Percentiles rank a stretch among this genome's conserved stretches.
phyloP scores from a whole-genome alignment of 2,113 vertebrate genomes.

The Psilopogon haemacephalus region DNA sequence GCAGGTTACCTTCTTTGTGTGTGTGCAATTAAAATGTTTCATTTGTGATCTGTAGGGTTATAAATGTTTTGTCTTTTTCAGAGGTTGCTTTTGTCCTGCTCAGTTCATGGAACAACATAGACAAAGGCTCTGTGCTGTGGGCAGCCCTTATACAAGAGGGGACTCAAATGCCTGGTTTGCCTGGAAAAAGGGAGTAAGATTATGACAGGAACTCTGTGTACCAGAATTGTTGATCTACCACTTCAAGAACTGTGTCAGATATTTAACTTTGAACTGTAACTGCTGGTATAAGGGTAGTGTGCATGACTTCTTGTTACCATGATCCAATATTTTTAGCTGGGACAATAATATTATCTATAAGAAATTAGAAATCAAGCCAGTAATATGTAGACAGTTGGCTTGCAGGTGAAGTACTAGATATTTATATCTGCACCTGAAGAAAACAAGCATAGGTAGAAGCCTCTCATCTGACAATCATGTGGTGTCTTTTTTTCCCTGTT shows the following conservation, averaged over 20 bases:
- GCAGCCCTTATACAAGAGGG: background rate
- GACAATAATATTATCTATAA: background rate
- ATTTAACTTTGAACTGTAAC: background rate
- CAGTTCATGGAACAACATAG: background rate
- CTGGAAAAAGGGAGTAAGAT: background rate
- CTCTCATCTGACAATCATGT: background rate
- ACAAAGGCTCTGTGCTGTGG: background rate
- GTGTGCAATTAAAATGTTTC: background rate
- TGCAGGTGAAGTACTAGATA: background rate
- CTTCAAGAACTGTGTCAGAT: background rate
- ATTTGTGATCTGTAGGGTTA: background rate
- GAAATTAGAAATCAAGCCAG: background rate
- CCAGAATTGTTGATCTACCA: background rate
- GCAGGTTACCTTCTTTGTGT: background rate
- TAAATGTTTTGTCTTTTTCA: background rate
- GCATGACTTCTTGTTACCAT: background rate
- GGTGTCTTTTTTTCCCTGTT: background rate
- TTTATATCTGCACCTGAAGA: background rate
- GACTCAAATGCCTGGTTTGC: background rate
- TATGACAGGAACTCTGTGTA: background rate
- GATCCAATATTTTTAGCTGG: background rate
- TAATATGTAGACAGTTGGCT: background rate
- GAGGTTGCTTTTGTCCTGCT: background rate
- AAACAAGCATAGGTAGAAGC: background rate
- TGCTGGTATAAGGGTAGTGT: background rate